phyloP scores from a whole-genome alignment of 2,797 vertebrate genomes.

The Hipposideros larvatus region DNA sequence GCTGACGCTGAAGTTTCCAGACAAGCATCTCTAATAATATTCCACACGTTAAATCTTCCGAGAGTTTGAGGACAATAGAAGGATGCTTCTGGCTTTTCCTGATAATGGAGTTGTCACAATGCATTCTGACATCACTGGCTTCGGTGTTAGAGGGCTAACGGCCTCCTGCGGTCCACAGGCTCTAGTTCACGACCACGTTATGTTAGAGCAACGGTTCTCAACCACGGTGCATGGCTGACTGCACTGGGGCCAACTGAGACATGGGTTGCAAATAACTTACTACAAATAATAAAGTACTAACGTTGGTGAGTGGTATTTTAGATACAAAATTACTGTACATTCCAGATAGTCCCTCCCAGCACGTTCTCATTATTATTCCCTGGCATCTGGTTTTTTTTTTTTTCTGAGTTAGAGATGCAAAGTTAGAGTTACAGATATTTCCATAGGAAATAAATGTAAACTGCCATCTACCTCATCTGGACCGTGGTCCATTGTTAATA shows the following conservation, averaged over 20 bases:
- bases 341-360: not conserved
- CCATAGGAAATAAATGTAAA: not conserved
- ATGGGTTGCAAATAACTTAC: not conserved
- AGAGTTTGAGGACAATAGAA: not conserved
- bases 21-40: not conserved
- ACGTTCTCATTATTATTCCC: not conserved
- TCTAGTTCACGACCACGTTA: not conserved
- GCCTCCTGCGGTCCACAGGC: not conserved
- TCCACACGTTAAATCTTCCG: not conserved
- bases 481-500: not conserved
- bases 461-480: not conserved
- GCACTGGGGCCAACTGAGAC: not conserved
- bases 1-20: not conserved
- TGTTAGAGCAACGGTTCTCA: fast-evolving
- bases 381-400: not conserved
- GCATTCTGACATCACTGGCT: not conserved
- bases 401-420: not conserved
- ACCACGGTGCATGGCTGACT: fast-evolving
- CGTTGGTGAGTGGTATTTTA: not conserved
- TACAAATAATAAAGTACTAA: not conserved
- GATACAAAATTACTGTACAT: not conserved
- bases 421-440: not conserved
- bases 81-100: conserved; percentile 29
- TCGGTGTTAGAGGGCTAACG: not conserved
- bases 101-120: not conserved